A percentile compares a stretch with the other conserved stretches of the same genome.
phyloP scores from a whole-genome alignment of 2,797 vertebrate genomes.

The Miichthys miiuy region DNA sequence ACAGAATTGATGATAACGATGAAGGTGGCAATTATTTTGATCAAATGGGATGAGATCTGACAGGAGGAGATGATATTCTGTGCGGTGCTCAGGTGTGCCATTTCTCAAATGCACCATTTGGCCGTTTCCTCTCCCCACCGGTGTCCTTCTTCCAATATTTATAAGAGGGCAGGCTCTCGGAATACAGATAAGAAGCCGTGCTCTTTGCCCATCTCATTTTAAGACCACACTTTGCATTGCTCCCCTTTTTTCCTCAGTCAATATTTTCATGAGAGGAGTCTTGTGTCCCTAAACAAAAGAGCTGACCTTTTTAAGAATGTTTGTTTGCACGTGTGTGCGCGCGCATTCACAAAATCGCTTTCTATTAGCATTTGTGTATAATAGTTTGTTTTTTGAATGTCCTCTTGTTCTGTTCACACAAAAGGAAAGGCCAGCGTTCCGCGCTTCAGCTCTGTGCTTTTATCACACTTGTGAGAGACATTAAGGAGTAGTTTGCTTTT shows the following conservation, averaged over 20 bases:
- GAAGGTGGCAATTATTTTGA: conserved; percentile 83
- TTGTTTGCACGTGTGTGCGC: conserved; percentile 48
- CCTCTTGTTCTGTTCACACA: conserved; percentile 61
- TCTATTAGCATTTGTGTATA: conserved; percentile 71
- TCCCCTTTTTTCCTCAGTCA: conserved; percentile 61
- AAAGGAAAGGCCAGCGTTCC: conserved; percentile 63
- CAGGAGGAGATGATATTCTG: conserved; percentile 80
- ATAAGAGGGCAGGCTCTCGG: conserved; percentile 75
- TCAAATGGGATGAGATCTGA: conserved; percentile 81
- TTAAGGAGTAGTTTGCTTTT: conserved; percentile 79
- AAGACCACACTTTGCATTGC: conserved; percentile 67
- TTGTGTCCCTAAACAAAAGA: conserved; percentile 69
- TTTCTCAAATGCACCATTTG: conserved; percentile 82
- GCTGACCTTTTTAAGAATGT: conserved; percentile 75
- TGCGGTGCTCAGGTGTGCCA: conserved; percentile 81
- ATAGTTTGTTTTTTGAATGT: conserved; percentile 59
- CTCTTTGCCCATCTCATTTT: conserved; percentile 72
- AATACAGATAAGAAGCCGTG: conserved; percentile 78
- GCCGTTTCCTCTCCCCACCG: conserved; percentile 71
- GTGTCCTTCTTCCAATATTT: conserved; percentile 85
- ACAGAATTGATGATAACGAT: conserved; percentile 79
- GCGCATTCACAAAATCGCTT: conserved; percentile 66
- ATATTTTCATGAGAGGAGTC: conserved; percentile 72
- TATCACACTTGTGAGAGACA: conserved; percentile 79
- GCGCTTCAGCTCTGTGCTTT: conserved; percentile 65